A percentile compares a stretch with the other conserved stretches of the same genome.
These are phyloP conservation scores for Buathra laborator DNA, from an alignment of 2,888 invertebrate species.

Conservation along the genomic window DNA sequence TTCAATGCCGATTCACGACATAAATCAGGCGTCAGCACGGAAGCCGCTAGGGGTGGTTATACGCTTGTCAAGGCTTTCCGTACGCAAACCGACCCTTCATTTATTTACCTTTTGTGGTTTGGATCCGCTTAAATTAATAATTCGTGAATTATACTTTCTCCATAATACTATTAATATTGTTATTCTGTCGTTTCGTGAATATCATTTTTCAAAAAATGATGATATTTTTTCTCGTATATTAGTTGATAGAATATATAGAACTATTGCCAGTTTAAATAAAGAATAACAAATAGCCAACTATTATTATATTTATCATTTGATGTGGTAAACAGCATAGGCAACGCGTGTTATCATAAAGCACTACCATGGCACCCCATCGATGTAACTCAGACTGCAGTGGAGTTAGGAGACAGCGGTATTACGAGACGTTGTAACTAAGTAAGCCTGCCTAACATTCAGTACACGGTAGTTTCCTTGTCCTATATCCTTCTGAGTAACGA, in stretches of 20 bases:
- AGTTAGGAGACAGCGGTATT: slow-evolving; percentile 45
- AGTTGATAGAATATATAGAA: not conserved
- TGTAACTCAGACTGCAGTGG: slow-evolving; percentile 23
- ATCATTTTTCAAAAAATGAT: not conserved
- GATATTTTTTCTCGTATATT: not conserved
- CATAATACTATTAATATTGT: not conserved
- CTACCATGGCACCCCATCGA: not conserved
- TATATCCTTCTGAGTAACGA: slow-evolving; percentile 56
- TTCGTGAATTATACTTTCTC: not conserved
- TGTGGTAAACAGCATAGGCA: not conserved
- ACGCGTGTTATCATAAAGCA: slow-evolving; percentile 3
- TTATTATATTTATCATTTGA: not conserved
- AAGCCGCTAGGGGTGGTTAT: slow-evolving; percentile 13
- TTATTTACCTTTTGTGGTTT: slow-evolving; percentile 38
- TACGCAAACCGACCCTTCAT: slow-evolving; percentile 11
- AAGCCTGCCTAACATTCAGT: slow-evolving; percentile 46
- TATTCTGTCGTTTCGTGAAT: not conserved
- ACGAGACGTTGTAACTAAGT: slow-evolving; percentile 39
- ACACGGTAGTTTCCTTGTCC: slow-evolving; percentile 43
- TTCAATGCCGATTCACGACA: slow-evolving; percentile 49
- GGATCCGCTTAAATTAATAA: slow-evolving; percentile 1
- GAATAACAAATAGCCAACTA: not conserved
- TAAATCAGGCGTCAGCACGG: slow-evolving; percentile 43
- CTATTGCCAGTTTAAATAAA: too few relatives aligned
- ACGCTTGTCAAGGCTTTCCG: slow-evolving; percentile 67